Percentiles rank a stretch among this genome's conserved stretches.
These are phyloP conservation scores for Thinocorus orbignyianus DNA, from an alignment of 2,113 vertebrate genomes.

Conservation along the genomic window DNA sequence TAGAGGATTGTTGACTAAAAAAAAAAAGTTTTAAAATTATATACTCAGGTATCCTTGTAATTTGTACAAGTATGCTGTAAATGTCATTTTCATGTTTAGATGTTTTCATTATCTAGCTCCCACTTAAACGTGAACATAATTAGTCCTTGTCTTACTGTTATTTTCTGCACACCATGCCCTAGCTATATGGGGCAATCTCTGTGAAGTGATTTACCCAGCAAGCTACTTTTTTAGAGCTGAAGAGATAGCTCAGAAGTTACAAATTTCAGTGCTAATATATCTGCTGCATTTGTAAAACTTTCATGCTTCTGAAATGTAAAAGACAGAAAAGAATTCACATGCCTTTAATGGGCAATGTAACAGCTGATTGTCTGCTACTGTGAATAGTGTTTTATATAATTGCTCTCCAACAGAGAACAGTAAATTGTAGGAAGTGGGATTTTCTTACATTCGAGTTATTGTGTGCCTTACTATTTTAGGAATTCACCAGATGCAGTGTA, in stretches of 20 bases:
- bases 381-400: background rate
- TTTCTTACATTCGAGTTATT: constrained; percentile 15
- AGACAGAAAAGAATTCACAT: background rate
- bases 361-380: background rate
- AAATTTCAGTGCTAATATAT: background rate
- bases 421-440: background rate
- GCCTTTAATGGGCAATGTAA: background rate
- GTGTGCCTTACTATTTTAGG: constrained; percentile 32
- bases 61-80: background rate
- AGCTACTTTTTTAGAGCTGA: background rate
- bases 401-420: background rate
- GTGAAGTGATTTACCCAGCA: background rate
- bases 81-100: background rate
- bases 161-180: background rate
- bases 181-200: background rate
- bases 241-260: background rate
- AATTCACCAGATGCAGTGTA: constrained; percentile 11
- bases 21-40: background rate
- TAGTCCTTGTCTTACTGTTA: background rate
- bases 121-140: background rate
- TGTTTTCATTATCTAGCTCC: background rate
- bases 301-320: background rate
- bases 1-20: background rate
- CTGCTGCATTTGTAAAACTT: background rate
- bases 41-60: background rate